These are phyloP conservation scores for Nilaparvata lugens DNA, from an alignment of 1,140 invertebrate genomes.

Conservation along the genomic window DNA sequence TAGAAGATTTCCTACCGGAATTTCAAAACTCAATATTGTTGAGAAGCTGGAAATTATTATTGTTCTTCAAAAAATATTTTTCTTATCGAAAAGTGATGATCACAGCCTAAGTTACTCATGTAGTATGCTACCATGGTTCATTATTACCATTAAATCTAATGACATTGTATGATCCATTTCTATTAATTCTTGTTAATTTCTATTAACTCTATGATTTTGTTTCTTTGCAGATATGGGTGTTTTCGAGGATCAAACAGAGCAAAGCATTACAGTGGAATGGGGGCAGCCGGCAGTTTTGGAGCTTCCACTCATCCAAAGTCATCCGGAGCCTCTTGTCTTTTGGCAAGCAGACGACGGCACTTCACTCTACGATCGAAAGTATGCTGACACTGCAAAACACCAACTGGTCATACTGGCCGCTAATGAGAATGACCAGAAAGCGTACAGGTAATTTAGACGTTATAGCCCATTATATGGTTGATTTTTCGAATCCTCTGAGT, in stretches of 20 bases:
- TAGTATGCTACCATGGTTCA: too few relatives aligned
- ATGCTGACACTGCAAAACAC: slow-evolving; percentile 60
- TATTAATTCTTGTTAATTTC: too few relatives aligned
- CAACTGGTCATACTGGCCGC: slow-evolving; percentile 72
- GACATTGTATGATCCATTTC: too few relatives aligned
- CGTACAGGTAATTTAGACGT: slow-evolving; percentile 69
- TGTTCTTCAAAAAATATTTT: too few relatives aligned
- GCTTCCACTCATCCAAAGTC: slow-evolving; percentile 69
- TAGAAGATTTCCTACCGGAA: too few relatives aligned
- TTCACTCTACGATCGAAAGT: slow-evolving; percentile 68
- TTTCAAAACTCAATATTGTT: too few relatives aligned
- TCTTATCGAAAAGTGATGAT: too few relatives aligned
- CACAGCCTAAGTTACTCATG: too few relatives aligned
- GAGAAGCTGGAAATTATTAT: too few relatives aligned
- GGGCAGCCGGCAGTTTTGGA: slow-evolving; percentile 73
- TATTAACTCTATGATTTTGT: slow-evolving; percentile 8
- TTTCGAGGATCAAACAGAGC: slow-evolving; percentile 61
- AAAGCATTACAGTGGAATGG: slow-evolving; percentile 54
- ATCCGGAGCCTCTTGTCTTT: slow-evolving; percentile 68
- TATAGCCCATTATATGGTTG: too few relatives aligned
- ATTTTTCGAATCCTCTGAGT: too few relatives aligned
- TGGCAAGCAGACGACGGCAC: slow-evolving; percentile 70
- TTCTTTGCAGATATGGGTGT: slow-evolving; percentile 64
- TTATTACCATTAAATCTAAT: too few relatives aligned
- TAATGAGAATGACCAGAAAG: slow-evolving; percentile 56